Evolutionary conservation across 1,140 invertebrate species (phyloP).

Genomic region (Hesperophylax magnus): DNA sequence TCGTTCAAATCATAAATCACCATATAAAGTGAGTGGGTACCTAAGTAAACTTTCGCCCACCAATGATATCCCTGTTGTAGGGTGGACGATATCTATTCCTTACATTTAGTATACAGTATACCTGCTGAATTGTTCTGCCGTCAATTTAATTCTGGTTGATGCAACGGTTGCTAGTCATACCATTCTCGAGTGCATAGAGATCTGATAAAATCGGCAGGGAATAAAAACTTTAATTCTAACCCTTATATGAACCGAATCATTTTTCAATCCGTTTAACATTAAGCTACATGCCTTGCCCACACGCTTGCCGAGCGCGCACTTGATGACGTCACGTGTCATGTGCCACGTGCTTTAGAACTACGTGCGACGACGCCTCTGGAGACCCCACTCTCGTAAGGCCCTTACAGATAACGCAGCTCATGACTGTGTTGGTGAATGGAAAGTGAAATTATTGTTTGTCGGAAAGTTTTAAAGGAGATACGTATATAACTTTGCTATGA

Average conservation of each 20-base stretch:
- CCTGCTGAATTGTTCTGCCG: no score
- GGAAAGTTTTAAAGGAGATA: not conserved
- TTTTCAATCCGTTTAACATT: conserved; percentile 55
- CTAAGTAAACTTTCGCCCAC: no score
- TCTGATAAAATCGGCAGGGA: no score
- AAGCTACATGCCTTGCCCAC: conserved; percentile 32
- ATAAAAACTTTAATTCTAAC: not conserved
- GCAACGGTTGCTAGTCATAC: no score
- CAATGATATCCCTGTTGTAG: no score
- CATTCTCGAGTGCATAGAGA: no score
- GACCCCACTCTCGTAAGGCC: not conserved
- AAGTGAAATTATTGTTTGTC: not conserved
- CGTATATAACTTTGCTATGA: no score
- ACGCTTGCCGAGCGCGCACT: conserved; percentile 24
- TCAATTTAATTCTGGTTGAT: no score
- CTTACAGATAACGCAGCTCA: not conserved
- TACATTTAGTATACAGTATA: no score
- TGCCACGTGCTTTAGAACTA: conserved; percentile 37
- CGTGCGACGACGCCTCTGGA: conserved; percentile 40
- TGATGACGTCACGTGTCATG: conserved; percentile 53
- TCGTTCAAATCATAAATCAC: no score
- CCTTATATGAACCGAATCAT: conserved; percentile 45
- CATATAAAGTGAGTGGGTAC: no score
- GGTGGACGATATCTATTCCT: no score
- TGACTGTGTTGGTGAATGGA: not conserved